Evolutionary conservation across 2,888 invertebrate species (phyloP).

Genomic region (Elaeidobius kamerunicus): DNA sequence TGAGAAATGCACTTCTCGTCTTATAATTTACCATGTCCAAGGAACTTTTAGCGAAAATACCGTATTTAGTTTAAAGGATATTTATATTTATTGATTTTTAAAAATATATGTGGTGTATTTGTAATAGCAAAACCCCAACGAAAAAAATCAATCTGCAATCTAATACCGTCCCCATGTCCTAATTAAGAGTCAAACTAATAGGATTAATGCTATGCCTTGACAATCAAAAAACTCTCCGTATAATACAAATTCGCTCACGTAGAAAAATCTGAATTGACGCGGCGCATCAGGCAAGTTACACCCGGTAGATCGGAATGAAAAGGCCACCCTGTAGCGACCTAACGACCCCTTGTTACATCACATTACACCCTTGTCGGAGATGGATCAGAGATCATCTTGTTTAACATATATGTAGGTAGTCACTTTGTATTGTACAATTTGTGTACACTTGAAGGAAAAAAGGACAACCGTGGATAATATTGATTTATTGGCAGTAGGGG

Average conservation of each 20-base stretch:
- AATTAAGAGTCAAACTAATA: constrained; percentile 1
- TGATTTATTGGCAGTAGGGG: too few relatives aligned
- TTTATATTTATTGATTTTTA: background rate
- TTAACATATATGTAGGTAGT: constrained; percentile 15
- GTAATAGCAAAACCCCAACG: too few relatives aligned
- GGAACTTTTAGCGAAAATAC: constrained; percentile 7
- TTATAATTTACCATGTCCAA: constrained; percentile 5
- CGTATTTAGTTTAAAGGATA: constrained; percentile 4
- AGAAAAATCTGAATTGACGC: constrained; percentile 16
- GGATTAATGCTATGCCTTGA: constrained; percentile 6
- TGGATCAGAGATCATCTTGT: constrained; percentile 21
- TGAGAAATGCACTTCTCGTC: constrained; percentile 13
- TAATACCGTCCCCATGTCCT: background rate
- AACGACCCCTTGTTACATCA: constrained; percentile 8
- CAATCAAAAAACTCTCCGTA: constrained; percentile 16
- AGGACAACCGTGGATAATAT: too few relatives aligned
- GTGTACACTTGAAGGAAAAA: too few relatives aligned
- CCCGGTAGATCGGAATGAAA: constrained; percentile 8
- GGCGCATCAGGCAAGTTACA: constrained; percentile 19
- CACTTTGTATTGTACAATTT: too few relatives aligned
- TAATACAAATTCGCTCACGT: constrained; percentile 5
- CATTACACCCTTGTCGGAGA: constrained; percentile 15
- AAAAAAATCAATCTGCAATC: too few relatives aligned
- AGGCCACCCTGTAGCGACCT: constrained; percentile 22
- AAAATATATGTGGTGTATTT: too few relatives aligned